Base-by-base conservation (phyloP, 1,140 invertebrate species). In the Neodiprion virginianus region DNA sequence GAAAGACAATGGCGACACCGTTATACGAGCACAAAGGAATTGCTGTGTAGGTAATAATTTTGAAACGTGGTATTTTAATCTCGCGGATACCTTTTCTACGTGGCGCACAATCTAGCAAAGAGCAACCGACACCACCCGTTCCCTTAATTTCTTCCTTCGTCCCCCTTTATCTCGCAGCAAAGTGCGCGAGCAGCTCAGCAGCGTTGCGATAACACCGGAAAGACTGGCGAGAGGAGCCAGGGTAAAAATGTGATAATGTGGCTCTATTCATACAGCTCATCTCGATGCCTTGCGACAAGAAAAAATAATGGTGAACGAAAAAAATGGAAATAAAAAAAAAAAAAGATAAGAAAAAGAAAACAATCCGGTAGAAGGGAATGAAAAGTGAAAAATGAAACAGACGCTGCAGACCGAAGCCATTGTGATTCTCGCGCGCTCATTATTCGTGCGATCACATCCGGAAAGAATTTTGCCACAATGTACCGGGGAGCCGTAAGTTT, bases 41-140 rank as follows among this genome's bases (percentile, higher is more conserved):
- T 40, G 28, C 5, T 40, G 28, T 61, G 53, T 11, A 4, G 11
- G 53, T 61, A 61, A 61, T 61, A 61, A 61, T 61, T 61, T 61
- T 61, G 53, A 61, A 61, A 61, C n/a, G 53, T 61, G 53, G 53
- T 61, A 61, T 61, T 61, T 61, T 61, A 61, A 61, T 61, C 53
- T 61, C 28, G 53, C 53, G 28, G 53, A 61, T 14, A 17, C 53
- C 11, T 61, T 61, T 5, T 61, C n/a, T 8, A 14, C 53, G 53
- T 17, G 11, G 11, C n/a, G 8, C 53, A 61, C 53, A 61, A 61
- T 61, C 53, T 61, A 17, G 53, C 53, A 61, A 17, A 61, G 53
- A 61, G 53, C 53, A 14, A 17, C 11, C 4, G 53, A 17, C 53
- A 61, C 53, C 53, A 17, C n/a, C n/a, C 53, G 28, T 40, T 40